phyloP scores from a whole-genome alignment of 2,113 vertebrate species.

The Tylochromis polylepis region DNA sequence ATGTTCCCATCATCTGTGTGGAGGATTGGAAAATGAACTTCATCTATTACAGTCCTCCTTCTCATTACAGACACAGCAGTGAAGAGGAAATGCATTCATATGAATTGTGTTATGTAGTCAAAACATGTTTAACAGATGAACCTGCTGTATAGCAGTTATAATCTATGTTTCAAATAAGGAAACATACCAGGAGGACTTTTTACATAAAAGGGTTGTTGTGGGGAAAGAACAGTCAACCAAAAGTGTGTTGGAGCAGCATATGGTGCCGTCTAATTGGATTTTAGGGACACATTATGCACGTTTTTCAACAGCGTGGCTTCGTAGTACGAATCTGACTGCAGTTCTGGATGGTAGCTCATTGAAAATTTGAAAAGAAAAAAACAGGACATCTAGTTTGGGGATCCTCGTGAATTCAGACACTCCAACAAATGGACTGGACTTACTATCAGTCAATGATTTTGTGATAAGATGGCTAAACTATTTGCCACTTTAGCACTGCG shows the following conservation, averaged over 20 bases:
- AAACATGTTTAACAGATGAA: neutral
- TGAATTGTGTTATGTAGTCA: neutral
- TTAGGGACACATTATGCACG: neutral
- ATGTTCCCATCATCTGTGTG: neutral
- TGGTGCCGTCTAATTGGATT: neutral
- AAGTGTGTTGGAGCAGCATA: neutral
- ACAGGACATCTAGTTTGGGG: neutral
- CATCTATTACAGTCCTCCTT: neutral
- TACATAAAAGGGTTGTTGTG: neutral
- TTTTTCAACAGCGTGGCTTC: neutral
- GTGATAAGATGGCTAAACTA: neutral
- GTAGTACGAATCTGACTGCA: neutral
- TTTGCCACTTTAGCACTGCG: neutral
- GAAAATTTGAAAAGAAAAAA: neutral
- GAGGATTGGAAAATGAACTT: neutral
- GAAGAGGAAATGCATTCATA: neutral
- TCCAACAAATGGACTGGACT: neutral
- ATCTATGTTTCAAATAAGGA: neutral
- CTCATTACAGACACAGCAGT: neutral
- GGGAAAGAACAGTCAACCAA: neutral
- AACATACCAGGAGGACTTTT: neutral
- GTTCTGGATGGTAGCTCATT: neutral
- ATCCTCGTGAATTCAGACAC: neutral
- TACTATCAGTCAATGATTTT: neutral
- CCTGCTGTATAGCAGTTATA: neutral